These are phyloP conservation scores for Megaceryle alcyon DNA, from an alignment of 2,797 vertebrate genomes.

Conservation along the genomic window DNA sequence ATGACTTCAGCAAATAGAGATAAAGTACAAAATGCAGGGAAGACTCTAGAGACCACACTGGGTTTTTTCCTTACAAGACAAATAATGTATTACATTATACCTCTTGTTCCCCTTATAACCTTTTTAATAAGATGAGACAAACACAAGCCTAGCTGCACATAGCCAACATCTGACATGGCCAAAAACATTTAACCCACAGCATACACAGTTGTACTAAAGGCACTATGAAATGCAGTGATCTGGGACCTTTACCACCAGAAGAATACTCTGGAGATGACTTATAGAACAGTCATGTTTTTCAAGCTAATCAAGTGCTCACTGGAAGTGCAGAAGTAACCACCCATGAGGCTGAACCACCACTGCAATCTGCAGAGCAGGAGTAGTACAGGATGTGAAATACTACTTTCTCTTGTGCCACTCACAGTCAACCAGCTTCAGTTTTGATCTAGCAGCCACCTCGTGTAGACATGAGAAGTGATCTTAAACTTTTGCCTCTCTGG, in stretches of 20 bases:
- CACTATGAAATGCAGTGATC: not conserved
- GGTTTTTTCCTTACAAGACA: not conserved
- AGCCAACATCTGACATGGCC: not conserved
- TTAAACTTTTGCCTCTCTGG: not conserved
- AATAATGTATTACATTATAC: constrained; percentile 1
- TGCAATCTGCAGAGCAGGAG: not conserved
- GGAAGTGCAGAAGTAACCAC: not conserved
- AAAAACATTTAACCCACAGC: not conserved
- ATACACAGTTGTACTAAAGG: not conserved
- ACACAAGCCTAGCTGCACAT: not conserved
- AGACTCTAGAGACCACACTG: not conserved
- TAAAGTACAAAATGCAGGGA: constrained; percentile 15
- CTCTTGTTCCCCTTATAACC: not conserved
- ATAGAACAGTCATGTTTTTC: not conserved
- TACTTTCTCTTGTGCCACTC: not conserved
- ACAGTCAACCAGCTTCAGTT: not conserved
- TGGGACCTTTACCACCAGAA: not conserved
- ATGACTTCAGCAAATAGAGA: constrained; percentile 27
- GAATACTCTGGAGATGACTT: not conserved
- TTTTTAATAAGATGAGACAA: constrained; percentile 27
- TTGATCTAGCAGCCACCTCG: not conserved
- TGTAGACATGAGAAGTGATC: not conserved
- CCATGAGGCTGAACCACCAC: not conserved
- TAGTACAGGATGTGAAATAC: not conserved
- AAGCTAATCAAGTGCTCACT: not conserved